Conservation (phyloP, 2,797 vertebrate genomes). For the Cephalopachus bancanus region DNA sequence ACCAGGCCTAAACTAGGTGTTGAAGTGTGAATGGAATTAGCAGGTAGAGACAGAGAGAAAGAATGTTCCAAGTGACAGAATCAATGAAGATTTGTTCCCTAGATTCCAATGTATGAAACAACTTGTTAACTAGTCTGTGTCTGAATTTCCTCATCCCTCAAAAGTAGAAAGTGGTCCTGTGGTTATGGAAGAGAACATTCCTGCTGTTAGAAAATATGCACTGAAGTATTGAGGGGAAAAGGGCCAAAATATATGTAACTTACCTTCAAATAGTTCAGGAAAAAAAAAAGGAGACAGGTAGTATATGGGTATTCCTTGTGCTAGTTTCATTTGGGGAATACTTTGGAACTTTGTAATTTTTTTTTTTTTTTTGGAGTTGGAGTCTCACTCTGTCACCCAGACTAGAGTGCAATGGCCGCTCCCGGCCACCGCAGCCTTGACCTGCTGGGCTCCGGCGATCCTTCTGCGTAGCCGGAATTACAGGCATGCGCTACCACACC, state of each 20-base stretch:
- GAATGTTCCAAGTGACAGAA: not conserved
- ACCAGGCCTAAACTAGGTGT: not conserved
- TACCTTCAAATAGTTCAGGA: not conserved
- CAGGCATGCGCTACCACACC: too few relatives aligned
- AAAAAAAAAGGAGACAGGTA: not conserved
- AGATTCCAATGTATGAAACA: not conserved
- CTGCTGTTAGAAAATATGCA: not conserved
- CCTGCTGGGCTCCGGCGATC: too few relatives aligned
- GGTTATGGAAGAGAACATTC: not conserved
- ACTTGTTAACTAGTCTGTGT: not conserved
- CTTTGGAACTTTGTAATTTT: not conserved
- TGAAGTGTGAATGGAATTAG: not conserved
- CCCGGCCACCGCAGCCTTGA: too few relatives aligned
- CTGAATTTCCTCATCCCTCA: not conserved
- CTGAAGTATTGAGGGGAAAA: not conserved
- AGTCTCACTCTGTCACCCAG: too few relatives aligned
- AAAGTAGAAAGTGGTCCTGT: not conserved
- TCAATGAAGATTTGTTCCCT: not conserved
- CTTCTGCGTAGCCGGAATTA: too few relatives aligned
- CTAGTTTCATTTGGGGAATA: not conserved
- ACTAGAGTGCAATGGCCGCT: too few relatives aligned
- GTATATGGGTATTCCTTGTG: not conserved
- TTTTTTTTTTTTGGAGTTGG: too few relatives aligned
- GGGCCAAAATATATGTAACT: not conserved
- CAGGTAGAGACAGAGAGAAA: not conserved